Conservation (phyloP, 2,888 invertebrate genomes). For the Euplexia lucipara region DNA sequence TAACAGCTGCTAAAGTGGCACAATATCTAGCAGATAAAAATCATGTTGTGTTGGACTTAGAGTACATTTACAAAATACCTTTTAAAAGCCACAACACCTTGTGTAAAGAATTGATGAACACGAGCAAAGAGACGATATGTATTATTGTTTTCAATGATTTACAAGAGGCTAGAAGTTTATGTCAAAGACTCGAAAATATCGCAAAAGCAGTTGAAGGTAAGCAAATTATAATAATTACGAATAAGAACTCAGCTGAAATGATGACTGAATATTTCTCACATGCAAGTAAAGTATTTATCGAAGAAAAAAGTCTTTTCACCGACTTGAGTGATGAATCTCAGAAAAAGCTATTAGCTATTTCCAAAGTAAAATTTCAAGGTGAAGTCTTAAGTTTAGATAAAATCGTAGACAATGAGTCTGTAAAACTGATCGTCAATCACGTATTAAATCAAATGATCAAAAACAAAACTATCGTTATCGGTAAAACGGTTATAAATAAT, state of each 20-base stretch:
- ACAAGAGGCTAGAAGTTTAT: not conserved
- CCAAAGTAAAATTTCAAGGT: slow-evolving; percentile 43
- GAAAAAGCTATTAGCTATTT: slow-evolving; percentile 20
- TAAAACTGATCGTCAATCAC: slow-evolving; percentile 14
- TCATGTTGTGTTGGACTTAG: slow-evolving; percentile 24
- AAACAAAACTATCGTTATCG: slow-evolving; percentile 23
- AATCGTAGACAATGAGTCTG: slow-evolving; percentile 26
- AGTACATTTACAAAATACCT: slow-evolving; percentile 23
- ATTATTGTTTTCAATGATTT: slow-evolving; percentile 18
- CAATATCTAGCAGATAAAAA: slow-evolving; percentile 16
- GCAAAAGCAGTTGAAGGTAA: slow-evolving; percentile 16
- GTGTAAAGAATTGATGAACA: slow-evolving; percentile 22
- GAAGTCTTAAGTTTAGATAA: slow-evolving; percentile 32
- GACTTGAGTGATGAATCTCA: slow-evolving; percentile 39
- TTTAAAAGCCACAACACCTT: slow-evolving; percentile 6
- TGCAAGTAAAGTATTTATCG: not conserved
- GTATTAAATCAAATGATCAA: slow-evolving; percentile 32
- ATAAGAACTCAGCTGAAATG: slow-evolving; percentile 1
- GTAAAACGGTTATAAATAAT: not conserved
- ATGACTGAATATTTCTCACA: slow-evolving; percentile 21
- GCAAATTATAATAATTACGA: slow-evolving; percentile 16
- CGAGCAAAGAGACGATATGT: slow-evolving; percentile 15
- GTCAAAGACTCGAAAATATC: slow-evolving; percentile 17
- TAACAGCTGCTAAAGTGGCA: slow-evolving; percentile 29
- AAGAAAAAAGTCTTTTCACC: slow-evolving; percentile 17